Percentiles rank a stretch among this genome's conserved stretches.
phyloP scores from a whole-genome alignment of 2,888 invertebrate species.

The Meganola albula region DNA sequence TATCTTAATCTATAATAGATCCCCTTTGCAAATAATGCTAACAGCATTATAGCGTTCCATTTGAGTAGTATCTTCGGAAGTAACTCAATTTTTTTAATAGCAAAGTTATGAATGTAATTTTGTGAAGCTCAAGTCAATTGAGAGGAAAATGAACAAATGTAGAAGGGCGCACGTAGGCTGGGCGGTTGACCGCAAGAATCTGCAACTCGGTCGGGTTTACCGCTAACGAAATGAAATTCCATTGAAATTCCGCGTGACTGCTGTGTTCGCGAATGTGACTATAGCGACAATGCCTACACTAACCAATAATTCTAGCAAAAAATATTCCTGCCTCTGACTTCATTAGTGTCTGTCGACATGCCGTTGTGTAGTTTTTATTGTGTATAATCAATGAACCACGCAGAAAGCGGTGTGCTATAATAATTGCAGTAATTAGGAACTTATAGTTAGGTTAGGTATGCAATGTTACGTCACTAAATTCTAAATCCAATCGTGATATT shows the following conservation, averaged over 20 bases:
- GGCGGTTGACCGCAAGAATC: conserved; percentile 50
- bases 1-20: conserved; percentile 37
- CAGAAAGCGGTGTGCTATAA: too few species aligned
- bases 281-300: conserved; percentile 38
- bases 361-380: too few species aligned
- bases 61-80: conserved; percentile 9
- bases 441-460: too few species aligned
- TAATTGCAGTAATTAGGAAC: too few species aligned
- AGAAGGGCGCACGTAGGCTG: conserved; percentile 16
- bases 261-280: conserved; percentile 39
- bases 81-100: neutral
- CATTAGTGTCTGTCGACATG: too few species aligned
- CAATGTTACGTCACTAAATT: too few species aligned
- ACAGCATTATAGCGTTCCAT: conserved; percentile 13
- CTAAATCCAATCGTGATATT: too few species aligned
- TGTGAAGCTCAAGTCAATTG: conserved; percentile 13
- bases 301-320: conserved; percentile 36
- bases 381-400: too few species aligned
- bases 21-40: conserved; percentile 26
- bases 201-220: conserved; percentile 43
- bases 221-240: conserved; percentile 75
- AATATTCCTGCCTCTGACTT: conserved; percentile 19
- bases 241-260: conserved; percentile 44
- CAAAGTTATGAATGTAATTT: neutral
- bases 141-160: conserved; percentile 17